phyloP scores from a whole-genome alignment of 2,113 vertebrate genomes.

The Haemorhous mexicanus region DNA sequence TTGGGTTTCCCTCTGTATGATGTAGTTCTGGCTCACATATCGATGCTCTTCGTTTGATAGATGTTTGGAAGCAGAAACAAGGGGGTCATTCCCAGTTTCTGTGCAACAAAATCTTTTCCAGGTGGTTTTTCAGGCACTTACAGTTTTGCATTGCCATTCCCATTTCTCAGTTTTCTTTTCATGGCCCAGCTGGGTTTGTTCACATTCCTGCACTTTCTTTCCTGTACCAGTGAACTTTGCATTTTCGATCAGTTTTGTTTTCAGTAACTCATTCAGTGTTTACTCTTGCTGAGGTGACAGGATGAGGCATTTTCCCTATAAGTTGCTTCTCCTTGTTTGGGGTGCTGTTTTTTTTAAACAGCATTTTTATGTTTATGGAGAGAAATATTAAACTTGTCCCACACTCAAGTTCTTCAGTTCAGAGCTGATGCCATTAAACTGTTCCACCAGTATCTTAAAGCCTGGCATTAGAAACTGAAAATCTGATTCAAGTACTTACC shows the following conservation, averaged over 20 bases:
- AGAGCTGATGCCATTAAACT: neutral
- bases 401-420: neutral
- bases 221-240: neutral
- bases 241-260: neutral
- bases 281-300: neutral
- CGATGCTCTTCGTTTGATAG: rapidly evolving
- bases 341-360: neutral
- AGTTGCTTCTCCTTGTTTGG: neutral
- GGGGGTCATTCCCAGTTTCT: neutral
- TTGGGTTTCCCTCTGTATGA: neutral
- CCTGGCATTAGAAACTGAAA: neutral
- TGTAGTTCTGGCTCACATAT: neutral
- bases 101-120: neutral
- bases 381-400: neutral
- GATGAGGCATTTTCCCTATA: neutral
- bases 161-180: neutral
- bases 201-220: neutral
- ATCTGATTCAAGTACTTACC: neutral
- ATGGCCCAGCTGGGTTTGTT: neutral
- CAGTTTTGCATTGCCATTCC: neutral
- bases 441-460: neutral
- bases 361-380: neutral
- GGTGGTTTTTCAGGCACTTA: neutral
- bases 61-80: neutral
- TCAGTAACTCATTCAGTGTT: neutral